These are phyloP conservation scores for Nycticorax nycticorax DNA, from an alignment of 2,113 vertebrate species.

Conservation along the genomic window DNA sequence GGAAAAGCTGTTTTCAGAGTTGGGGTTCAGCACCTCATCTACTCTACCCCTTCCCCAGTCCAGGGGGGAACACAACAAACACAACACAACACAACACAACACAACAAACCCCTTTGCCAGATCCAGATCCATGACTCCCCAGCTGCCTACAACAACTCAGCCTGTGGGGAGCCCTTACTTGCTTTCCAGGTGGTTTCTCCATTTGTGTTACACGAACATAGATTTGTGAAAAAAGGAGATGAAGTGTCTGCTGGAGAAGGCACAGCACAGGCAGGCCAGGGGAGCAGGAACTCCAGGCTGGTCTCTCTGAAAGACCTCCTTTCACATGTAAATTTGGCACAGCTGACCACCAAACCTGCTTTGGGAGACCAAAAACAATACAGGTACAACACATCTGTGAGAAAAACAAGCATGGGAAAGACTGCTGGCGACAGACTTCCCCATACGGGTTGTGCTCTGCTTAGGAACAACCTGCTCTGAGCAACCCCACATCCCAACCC, in stretches of 20 bases:
- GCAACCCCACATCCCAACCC: neutral
- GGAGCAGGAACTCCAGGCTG: neutral
- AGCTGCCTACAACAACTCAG: neutral
- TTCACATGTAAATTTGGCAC: neutral
- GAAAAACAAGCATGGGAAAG: neutral
- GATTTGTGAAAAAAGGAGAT: neutral
- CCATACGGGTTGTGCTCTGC: neutral
- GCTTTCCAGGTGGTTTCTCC: neutral
- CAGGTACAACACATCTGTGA: neutral
- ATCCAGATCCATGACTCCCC: neutral
- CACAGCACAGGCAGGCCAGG: neutral
- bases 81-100: too few species aligned
- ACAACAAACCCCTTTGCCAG: neutral
- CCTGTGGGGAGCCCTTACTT: neutral
- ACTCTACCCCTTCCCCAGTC: rapidly evolving
- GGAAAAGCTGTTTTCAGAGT: neutral
- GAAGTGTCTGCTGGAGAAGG: neutral
- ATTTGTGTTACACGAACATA: neutral
- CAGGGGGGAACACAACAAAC: too few species aligned
- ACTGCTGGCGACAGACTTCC: neutral
- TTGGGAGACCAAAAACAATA: neutral
- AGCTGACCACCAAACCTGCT: neutral
- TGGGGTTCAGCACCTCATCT: neutral
- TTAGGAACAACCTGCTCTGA: neutral
- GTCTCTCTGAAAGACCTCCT: neutral